phyloP scores from a whole-genome alignment of 2,113 vertebrate species.

The Sinocyclocheilus rhinocerous region DNA sequence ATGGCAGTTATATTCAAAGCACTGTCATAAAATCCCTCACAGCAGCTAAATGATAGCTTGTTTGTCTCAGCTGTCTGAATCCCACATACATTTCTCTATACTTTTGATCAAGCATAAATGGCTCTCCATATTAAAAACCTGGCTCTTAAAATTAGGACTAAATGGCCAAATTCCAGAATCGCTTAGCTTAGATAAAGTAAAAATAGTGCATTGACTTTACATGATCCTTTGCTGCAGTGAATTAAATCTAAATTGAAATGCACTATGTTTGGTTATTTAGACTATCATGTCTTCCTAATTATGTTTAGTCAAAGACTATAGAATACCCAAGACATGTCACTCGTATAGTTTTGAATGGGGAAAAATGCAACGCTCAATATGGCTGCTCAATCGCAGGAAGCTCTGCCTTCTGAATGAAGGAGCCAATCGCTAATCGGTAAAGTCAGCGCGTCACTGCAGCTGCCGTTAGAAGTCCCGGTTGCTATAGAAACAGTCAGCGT shows the following conservation, averaged over 20 bases:
- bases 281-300: not conserved
- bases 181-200: not conserved
- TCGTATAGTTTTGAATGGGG: too few species aligned
- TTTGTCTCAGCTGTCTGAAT: not conserved
- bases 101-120: not conserved
- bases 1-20: not conserved
- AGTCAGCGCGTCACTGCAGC: too few species aligned
- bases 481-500: too few species aligned
- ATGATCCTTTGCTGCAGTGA: not conserved
- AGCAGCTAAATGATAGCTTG: not conserved
- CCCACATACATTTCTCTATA: not conserved
- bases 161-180: not conserved
- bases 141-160: not conserved
- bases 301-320: not conserved
- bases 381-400: too few species aligned
- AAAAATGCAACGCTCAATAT: too few species aligned
- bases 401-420: too few species aligned
- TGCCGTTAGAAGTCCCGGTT: too few species aligned
- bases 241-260: not conserved
- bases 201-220: not conserved
- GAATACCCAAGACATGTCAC: too few species aligned
- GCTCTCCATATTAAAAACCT: not conserved
- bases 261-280: not conserved
- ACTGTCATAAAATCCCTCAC: constrained; percentile 6
- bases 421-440: too few species aligned